Percentiles rank a stretch among this genome's conserved stretches.
Evolutionary conservation across 2,113 vertebrate genomes (phyloP).

Genomic region (Montifringilla adamsi): DNA sequence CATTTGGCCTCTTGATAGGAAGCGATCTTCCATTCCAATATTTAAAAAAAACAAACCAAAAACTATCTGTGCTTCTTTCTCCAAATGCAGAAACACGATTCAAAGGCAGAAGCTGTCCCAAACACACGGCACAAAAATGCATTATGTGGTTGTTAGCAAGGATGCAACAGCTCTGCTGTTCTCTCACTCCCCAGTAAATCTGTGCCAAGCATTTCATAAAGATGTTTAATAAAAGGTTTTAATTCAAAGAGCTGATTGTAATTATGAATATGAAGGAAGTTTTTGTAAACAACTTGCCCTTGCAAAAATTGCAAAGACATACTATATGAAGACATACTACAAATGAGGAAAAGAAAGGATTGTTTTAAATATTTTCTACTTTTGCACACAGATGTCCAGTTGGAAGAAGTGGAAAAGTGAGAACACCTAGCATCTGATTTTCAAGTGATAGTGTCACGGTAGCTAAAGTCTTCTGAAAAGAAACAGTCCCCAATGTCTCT

Average conservation of each 20-base stretch:
- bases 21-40: not conserved
- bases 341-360: not conserved
- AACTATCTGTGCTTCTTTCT: not conserved
- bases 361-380: not conserved
- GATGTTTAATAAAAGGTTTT: not conserved
- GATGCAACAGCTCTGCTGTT: not conserved
- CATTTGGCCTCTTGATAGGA: not conserved
- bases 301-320: not conserved
- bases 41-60: not conserved
- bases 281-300: not conserved
- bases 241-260: not conserved
- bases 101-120: not conserved
- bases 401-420: not conserved
- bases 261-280: not conserved
- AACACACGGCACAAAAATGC: not conserved
- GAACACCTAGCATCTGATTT: not conserved
- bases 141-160: not conserved
- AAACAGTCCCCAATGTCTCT: not conserved
- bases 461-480: not conserved
- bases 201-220: slow-evolving; percentile 4
- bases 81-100: not conserved
- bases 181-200: not conserved
- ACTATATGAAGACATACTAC: not conserved
- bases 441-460: not conserved
- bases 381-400: not conserved